A percentile compares a stretch with the other conserved stretches of the same genome.
phyloP scores from a whole-genome alignment of 2,888 invertebrate species.

The Synergus umbraculus region DNA sequence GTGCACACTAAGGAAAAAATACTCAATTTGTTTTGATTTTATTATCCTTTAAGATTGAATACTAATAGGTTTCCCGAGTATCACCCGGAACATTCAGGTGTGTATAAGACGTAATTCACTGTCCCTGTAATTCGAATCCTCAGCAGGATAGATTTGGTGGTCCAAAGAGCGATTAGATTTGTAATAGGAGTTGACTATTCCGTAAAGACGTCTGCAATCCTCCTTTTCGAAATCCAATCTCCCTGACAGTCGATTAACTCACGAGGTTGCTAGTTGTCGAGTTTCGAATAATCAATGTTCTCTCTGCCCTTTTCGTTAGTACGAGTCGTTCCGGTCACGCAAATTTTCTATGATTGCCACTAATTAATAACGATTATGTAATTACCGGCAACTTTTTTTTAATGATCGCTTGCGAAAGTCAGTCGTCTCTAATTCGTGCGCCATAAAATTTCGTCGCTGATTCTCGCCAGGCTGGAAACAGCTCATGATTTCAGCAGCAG shows the following conservation, averaged over 20 bases:
- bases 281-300: slow-evolving; percentile 18
- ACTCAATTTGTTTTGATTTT: neutral
- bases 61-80: neutral
- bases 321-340: neutral
- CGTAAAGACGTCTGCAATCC: neutral
- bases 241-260: slow-evolving; percentile 12
- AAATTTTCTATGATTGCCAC: slow-evolving; percentile 26
- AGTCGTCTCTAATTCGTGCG: neutral
- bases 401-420: slow-evolving; percentile 27
- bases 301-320: neutral
- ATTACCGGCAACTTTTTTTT: slow-evolving; percentile 14
- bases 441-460: slow-evolving; percentile 34
- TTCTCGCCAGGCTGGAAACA: slow-evolving; percentile 15
- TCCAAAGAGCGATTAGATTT: slow-evolving; percentile 10
- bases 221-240: slow-evolving; percentile 12
- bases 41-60: neutral
- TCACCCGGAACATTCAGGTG: neutral
- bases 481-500: slow-evolving; percentile 24
- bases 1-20: neutral
- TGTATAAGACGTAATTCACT: neutral
- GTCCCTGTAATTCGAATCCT: neutral
- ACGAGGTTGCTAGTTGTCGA: neutral
- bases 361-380: slow-evolving; percentile 33
- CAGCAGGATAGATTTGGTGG: neutral
- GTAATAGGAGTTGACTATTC: neutral